Evolutionary conservation across 2,113 vertebrate species (phyloP).

Genomic region (Osmerus mordax): DNA sequence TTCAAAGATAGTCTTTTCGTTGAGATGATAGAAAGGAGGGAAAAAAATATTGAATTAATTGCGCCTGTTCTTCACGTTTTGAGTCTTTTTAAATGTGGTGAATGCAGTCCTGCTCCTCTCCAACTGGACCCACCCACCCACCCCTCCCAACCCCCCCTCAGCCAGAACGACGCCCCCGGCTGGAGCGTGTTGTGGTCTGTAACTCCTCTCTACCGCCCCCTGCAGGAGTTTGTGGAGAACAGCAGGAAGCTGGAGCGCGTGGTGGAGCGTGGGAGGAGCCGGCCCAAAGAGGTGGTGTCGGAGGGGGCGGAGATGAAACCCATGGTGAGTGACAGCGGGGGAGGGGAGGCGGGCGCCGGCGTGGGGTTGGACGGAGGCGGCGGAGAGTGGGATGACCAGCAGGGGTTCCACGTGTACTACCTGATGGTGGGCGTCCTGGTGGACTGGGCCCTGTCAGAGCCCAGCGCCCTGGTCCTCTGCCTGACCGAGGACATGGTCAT

Average conservation of each 20-base stretch:
- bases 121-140: no score
- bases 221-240: conserved; percentile 96
- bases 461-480: conserved; percentile 78
- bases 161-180: neutral
- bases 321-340: conserved; percentile 90
- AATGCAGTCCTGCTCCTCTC: no score
- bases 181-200: neutral
- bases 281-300: conserved; percentile 75
- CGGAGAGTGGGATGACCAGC: conserved; percentile 79
- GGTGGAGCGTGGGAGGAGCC: conserved; percentile 80
- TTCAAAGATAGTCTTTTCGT: no score
- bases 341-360: conserved; percentile 23
- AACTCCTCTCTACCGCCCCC: conserved; percentile 21
- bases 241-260: conserved; percentile 86
- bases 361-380: conserved; percentile 26
- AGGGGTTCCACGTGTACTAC: conserved; percentile 94
- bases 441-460: conserved; percentile 88
- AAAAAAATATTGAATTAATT: no score
- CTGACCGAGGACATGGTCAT: conserved; percentile 90
- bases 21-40: no score
- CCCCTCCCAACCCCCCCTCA: no score
- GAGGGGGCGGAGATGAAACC: conserved; percentile 90
- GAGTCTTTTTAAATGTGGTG: no score
- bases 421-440: conserved; percentile 87
- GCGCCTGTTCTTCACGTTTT: no score